Conservation (phyloP, 2,888 invertebrate species). For the Rhaphigaster nebulosa region DNA sequence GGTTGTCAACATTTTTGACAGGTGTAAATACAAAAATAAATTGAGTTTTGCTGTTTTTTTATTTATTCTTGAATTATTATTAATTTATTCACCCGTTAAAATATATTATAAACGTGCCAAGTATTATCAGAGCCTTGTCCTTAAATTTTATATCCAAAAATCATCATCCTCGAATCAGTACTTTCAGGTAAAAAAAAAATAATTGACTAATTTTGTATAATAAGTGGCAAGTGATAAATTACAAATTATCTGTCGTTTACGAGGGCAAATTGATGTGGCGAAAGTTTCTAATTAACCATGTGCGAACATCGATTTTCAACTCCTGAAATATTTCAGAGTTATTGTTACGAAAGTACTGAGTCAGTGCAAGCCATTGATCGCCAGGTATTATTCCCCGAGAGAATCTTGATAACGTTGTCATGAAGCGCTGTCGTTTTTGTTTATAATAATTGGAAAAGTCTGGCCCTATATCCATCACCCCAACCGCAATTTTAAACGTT, state of each 20-base stretch:
- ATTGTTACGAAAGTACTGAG: neutral
- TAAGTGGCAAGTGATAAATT: neutral
- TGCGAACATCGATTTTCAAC: neutral
- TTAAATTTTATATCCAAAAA: too few relatives aligned
- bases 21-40: too few relatives aligned
- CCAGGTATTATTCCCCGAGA: neutral
- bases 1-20: too few relatives aligned
- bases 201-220: neutral
- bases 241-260: neutral
- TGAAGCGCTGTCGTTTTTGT: neutral
- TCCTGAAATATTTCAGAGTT: neutral
- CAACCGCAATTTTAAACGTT: neutral
- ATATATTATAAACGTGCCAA: too few relatives aligned
- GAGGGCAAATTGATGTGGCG: neutral
- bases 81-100: too few relatives aligned
- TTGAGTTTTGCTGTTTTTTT: too few relatives aligned
- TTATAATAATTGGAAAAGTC: slow-evolving; percentile 22
- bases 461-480: neutral
- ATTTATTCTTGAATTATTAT: too few relatives aligned
- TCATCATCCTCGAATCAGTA: too few relatives aligned
- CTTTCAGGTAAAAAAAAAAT: too few relatives aligned
- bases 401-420: neutral
- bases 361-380: neutral
- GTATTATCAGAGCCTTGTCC: too few relatives aligned
- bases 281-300: neutral